These are phyloP conservation scores for Oligia fasciuncula DNA, from an alignment of 2,888 invertebrate species.

Conservation along the genomic window DNA sequence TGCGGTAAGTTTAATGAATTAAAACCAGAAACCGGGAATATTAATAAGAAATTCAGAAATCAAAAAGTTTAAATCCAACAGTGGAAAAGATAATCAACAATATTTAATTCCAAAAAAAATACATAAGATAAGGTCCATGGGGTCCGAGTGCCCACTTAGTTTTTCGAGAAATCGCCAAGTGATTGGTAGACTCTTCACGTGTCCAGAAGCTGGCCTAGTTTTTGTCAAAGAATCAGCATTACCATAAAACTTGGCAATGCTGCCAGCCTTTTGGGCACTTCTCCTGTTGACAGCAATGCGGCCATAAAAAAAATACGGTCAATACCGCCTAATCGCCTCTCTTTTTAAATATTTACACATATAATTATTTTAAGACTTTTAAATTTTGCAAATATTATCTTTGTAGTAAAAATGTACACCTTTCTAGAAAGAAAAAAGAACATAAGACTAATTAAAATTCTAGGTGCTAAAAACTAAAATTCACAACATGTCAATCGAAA, in stretches of 20 bases:
- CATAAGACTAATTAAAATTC: no score
- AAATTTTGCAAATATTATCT: no score
- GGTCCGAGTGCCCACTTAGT: not conserved
- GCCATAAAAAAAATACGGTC: no score
- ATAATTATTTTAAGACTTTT: no score
- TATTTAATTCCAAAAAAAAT: not conserved
- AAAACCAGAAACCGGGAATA: not conserved
- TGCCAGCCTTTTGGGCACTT: not conserved
- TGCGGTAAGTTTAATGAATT: slow-evolving; percentile 71
- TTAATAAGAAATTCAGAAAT: not conserved
- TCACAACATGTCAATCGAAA: no score
- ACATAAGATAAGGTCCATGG: not conserved
- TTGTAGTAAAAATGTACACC: no score
- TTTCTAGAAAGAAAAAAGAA: no score
- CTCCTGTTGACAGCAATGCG: not conserved
- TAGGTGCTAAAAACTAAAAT: no score
- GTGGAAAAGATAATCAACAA: not conserved
- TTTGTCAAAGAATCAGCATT: not conserved
- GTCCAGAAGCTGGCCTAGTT: not conserved
- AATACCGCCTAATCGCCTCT: no score
- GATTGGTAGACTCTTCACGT: not conserved
- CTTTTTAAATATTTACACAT: not conserved
- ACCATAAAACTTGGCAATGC: not conserved
- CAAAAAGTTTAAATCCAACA: not conserved
- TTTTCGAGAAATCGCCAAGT: not conserved